These are phyloP conservation scores for Propithecus deckenii DNA, from an alignment of 2,797 vertebrate species.

Conservation along the genomic window DNA sequence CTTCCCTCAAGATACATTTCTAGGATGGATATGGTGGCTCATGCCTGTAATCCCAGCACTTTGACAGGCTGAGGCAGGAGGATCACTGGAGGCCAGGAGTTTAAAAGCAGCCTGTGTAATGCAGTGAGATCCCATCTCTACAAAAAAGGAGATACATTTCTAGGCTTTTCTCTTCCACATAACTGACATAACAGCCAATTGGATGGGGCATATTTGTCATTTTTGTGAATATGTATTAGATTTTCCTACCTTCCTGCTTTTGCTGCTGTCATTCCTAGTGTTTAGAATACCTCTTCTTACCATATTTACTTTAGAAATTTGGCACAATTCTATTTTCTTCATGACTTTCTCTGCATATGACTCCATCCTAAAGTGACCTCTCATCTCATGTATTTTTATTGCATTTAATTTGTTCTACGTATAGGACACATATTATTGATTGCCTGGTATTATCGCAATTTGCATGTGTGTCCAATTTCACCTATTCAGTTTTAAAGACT, in stretches of 20 bases:
- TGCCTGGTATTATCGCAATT: neutral
- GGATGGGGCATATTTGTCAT: neutral
- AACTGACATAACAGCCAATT: neutral
- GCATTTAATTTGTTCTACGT: neutral
- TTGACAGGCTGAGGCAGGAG: neutral
- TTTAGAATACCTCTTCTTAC: neutral
- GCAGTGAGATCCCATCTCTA: neutral
- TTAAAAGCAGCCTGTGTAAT: neutral
- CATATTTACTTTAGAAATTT: slow-evolving; percentile 27
- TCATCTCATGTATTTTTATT: neutral
- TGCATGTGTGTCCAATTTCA: neutral
- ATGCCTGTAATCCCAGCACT: neutral
- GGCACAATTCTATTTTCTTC: neutral
- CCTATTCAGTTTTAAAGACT: neutral
- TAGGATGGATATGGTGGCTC: neutral
- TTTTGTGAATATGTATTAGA: neutral
- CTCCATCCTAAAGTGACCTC: neutral
- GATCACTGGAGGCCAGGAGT: neutral
- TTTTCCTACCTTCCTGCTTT: neutral
- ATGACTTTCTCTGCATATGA: neutral
- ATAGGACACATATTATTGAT: neutral
- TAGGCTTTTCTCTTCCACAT: neutral
- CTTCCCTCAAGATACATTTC: neutral
- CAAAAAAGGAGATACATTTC: neutral
- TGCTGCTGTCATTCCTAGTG: neutral